Evolutionary conservation across 2,888 invertebrate species (phyloP).

Genomic region (Phaedon cochleariae): DNA sequence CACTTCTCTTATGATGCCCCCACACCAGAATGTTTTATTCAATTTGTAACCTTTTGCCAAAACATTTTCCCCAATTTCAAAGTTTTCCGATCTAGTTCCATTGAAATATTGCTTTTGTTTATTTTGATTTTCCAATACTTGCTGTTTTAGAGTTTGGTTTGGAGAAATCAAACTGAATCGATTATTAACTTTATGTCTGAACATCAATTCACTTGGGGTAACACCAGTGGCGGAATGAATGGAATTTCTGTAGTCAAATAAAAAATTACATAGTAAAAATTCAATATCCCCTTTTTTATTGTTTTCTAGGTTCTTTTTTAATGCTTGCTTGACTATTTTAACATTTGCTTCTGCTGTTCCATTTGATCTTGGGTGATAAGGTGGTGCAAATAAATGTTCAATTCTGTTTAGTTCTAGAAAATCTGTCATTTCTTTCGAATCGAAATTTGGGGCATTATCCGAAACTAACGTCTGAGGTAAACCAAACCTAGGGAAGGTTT

Average conservation of each 20-base stretch:
- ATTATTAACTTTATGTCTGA: conserved; percentile 12
- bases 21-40: too few relatives aligned
- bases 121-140: too few relatives aligned
- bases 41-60: too few relatives aligned
- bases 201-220: conserved; percentile 12
- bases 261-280: neutral
- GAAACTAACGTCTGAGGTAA: neutral
- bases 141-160: too few relatives aligned
- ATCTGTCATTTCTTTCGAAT: neutral
- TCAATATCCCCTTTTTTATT: conserved; percentile 6
- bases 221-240: conserved; percentile 12
- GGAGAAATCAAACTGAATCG: conserved; percentile 13
- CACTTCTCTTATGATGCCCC: too few relatives aligned
- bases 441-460: neutral
- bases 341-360: conserved; percentile 15
- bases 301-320: conserved; percentile 1
- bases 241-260: conserved; percentile 16
- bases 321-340: conserved; percentile 13
- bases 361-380: conserved; percentile 30
- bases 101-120: too few relatives aligned
- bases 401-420: conserved; percentile 21
- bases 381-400: conserved; percentile 39
- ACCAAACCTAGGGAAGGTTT: conserved; percentile 1
- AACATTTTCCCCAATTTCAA: too few relatives aligned
- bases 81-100: too few relatives aligned